Conservation (phyloP, 2,797 vertebrate genomes). For the Antennarius maculatus region DNA sequence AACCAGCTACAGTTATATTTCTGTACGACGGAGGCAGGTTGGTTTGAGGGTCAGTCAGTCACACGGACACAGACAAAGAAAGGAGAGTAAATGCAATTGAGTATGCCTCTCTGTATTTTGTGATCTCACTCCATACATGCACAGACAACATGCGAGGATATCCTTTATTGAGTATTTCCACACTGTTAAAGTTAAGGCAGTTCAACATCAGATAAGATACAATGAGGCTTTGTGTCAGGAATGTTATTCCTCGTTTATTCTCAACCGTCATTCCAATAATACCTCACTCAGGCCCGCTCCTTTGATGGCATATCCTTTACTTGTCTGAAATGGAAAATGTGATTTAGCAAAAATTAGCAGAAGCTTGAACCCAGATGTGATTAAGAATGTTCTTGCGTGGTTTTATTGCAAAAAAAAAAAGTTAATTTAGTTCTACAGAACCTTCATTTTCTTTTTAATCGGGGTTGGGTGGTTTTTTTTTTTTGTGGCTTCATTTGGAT, state of each 20-base stretch:
- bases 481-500: background rate
- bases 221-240: background rate
- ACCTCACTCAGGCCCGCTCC: slow-evolving; percentile 28
- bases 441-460: too few relatives aligned
- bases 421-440: too few relatives aligned
- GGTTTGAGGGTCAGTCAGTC: slow-evolving; percentile 19
- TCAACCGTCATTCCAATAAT: slow-evolving; percentile 36
- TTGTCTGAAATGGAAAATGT: slow-evolving; percentile 46
- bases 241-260: slow-evolving; percentile 27
- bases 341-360: slow-evolving; percentile 3
- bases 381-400: too few relatives aligned
- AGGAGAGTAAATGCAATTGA: slow-evolving; percentile 2
- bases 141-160: background rate
- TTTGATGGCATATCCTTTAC: background rate
- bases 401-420: too few relatives aligned
- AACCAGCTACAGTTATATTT: slow-evolving; percentile 21
- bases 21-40: slow-evolving; percentile 12
- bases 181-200: background rate
- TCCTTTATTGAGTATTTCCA: background rate
- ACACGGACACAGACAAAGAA: slow-evolving; percentile 1
- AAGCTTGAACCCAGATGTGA: background rate
- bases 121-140: background rate
- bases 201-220: slow-evolving; percentile 1
- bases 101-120: background rate
- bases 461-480: too few relatives aligned